Evolutionary conservation across 1,140 invertebrate species (phyloP).

Genomic region (Anadara kagoshimensis): DNA sequence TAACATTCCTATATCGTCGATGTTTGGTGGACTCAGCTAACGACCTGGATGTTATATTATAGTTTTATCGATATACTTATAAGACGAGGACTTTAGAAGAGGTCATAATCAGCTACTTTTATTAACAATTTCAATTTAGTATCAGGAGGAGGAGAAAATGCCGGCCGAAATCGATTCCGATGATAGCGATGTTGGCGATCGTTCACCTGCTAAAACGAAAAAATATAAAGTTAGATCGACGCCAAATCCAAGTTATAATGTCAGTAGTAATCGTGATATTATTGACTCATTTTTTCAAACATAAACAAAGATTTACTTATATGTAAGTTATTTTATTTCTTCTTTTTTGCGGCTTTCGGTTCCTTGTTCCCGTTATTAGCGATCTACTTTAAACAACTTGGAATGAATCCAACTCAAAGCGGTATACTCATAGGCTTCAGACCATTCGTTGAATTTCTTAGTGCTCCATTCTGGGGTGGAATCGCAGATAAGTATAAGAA

Average conservation of each 20-base stretch:
- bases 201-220: slow-evolving; percentile 28
- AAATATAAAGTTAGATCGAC: slow-evolving; percentile 40
- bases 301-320: slow-evolving; percentile 69
- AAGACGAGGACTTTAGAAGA: no score
- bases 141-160: slow-evolving; percentile 3
- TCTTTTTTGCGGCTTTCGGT: slow-evolving; percentile 99
- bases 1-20: no score
- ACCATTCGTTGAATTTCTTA: slow-evolving; percentile 98
- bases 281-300: slow-evolving; percentile 67
- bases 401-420: slow-evolving; percentile 96
- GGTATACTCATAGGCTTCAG: slow-evolving; percentile 85
- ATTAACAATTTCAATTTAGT: no score
- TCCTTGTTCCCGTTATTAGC: slow-evolving; percentile 98
- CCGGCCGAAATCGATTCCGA: slow-evolving; percentile 55
- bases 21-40: no score
- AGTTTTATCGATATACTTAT: no score
- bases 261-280: slow-evolving; percentile 53
- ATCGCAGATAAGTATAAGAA: slow-evolving; percentile 84
- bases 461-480: slow-evolving; percentile 97
- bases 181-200: slow-evolving; percentile 42
- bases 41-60: no score
- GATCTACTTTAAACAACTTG: slow-evolving; percentile 98
- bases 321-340: slow-evolving; percentile 91
- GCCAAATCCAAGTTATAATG: slow-evolving; percentile 80
- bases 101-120: no score